Evolutionary conservation across 2,797 vertebrate species (phyloP), one percentile per base, ranked within the genome.

Genomic region (Triplophysa bombifrons): DNA sequence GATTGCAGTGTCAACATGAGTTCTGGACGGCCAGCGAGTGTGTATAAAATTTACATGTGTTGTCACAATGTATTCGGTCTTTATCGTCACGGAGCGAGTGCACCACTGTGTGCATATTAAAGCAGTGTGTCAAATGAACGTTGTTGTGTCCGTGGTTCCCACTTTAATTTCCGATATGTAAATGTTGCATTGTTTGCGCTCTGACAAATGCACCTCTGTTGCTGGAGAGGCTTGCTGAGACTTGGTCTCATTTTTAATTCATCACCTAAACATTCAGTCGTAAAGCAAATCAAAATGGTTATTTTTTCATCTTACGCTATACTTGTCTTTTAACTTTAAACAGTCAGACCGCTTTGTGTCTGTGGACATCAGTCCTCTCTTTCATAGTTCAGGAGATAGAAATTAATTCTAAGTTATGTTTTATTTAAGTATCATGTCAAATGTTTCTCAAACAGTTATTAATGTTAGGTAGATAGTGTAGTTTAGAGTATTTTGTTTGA

Each of bases 141-240:
- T 50, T 46, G 34, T 38, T 11, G 50, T 76, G 60, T 84, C 71
- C 34, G 76, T 80, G 70, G 74, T 71, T 75, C 68, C 71, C 74
- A 80, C 86, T 87, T 86, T 83, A 79, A 86, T 86, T 84, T 86
- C 76, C 83, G 76, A 85, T 86, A 85, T 85, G 76, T 69, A 83
- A 84, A 84, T 83, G 25, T 48, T 58, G 58, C 25, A 1, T 22
- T 22, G 50, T 14, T 74, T 67, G 77, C 10, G 3, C 55, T 55
- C 25, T 73, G 58, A 78, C 48, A 64, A 78, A 78, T 53, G n/a
- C 67, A 41, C 44, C 73, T 72, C 55, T 14, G n/a, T 27, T 71
- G 30, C 68, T 44, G 48, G 68, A 55, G 60, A 53, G 30, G 63
- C 11, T 14, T 53, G 30, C 30, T 44, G 76, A 64, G 46, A 71